These are phyloP conservation scores for Priocnemis perturbator DNA, from an alignment of 2,888 invertebrate species.

Conservation along the genomic window DNA sequence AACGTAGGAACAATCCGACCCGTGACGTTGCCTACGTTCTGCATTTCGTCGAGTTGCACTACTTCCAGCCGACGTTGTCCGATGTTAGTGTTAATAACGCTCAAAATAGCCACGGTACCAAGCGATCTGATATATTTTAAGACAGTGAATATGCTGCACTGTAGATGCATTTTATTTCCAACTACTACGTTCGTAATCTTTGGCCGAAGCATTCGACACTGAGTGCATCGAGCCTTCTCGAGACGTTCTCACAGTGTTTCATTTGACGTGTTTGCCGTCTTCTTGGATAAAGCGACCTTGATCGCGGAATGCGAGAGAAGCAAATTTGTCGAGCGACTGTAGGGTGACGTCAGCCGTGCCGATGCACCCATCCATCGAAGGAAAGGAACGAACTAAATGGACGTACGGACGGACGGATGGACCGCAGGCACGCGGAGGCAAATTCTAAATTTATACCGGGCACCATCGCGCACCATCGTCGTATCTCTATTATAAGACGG, in stretches of 20 bases:
- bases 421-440: conserved; percentile 56
- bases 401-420: conserved; percentile 55
- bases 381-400: conserved; percentile 48
- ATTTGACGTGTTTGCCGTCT: conserved; percentile 13
- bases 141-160: too few relatives aligned
- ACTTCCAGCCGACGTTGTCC: too few relatives aligned
- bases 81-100: too few relatives aligned
- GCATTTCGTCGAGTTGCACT: too few relatives aligned
- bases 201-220: too few relatives aligned
- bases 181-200: too few relatives aligned
- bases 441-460: conserved; percentile 64
- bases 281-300: conserved; percentile 26
- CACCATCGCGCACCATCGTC: conserved; percentile 45
- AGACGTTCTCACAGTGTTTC: conserved; percentile 13
- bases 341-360: conserved; percentile 52
- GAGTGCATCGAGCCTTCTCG: too few relatives aligned
- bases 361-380: conserved; percentile 60
- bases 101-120: too few relatives aligned
- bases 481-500: conserved; percentile 67
- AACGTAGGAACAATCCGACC: too few relatives aligned
- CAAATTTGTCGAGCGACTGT: conserved; percentile 32
- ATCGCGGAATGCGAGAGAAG: conserved; percentile 33
- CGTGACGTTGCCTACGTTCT: too few relatives aligned
- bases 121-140: too few relatives aligned
- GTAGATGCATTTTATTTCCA: too few relatives aligned